These are phyloP conservation scores for Drosophila santomea DNA, from an alignment of 1,140 invertebrate species.

Conservation along the genomic window DNA sequence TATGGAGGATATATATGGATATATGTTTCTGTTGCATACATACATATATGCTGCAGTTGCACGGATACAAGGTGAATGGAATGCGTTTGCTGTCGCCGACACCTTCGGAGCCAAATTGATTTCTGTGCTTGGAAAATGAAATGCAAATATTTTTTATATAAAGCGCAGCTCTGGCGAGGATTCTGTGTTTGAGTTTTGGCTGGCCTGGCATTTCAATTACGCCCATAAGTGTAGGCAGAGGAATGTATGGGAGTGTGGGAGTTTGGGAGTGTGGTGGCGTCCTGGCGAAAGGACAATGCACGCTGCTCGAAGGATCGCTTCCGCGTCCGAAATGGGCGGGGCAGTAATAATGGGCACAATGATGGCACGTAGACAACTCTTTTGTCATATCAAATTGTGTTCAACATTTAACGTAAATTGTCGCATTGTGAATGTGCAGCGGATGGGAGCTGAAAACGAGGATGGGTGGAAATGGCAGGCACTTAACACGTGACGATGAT, in stretches of 20 bases:
- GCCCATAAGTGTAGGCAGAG: slow-evolving; percentile 27
- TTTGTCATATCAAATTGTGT: slow-evolving; percentile 82
- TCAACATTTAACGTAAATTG: slow-evolving; percentile 82
- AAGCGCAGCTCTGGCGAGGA: slow-evolving; percentile 27
- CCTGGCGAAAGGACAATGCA: slow-evolving; percentile 61
- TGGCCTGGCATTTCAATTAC: slow-evolving; percentile 61
- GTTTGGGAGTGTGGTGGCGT: slow-evolving; percentile 14
- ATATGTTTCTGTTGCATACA: too few relatives aligned
- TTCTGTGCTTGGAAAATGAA: slow-evolving; percentile 53
- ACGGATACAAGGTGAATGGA: slow-evolving; percentile 5
- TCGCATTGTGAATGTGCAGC: slow-evolving; percentile 56
- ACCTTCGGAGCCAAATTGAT: slow-evolving; percentile 74
- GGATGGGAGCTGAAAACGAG: not conserved
- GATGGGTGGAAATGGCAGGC: slow-evolving; percentile 51
- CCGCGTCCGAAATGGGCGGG: slow-evolving; percentile 43
- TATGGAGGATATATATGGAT: slow-evolving; percentile 33
- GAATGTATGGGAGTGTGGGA: not conserved
- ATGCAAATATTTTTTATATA: slow-evolving; percentile 71
- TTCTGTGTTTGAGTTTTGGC: not conserved
- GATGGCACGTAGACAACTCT: slow-evolving; percentile 80
- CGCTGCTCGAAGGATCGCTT: slow-evolving; percentile 24
- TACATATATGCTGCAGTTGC: not conserved
- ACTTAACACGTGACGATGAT: slow-evolving; percentile 67
- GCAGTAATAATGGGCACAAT: slow-evolving; percentile 70
- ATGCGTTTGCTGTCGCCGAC: slow-evolving; percentile 52